Conservation (phyloP, 1,140 invertebrate species). For the Spodoptera litura region DNA sequence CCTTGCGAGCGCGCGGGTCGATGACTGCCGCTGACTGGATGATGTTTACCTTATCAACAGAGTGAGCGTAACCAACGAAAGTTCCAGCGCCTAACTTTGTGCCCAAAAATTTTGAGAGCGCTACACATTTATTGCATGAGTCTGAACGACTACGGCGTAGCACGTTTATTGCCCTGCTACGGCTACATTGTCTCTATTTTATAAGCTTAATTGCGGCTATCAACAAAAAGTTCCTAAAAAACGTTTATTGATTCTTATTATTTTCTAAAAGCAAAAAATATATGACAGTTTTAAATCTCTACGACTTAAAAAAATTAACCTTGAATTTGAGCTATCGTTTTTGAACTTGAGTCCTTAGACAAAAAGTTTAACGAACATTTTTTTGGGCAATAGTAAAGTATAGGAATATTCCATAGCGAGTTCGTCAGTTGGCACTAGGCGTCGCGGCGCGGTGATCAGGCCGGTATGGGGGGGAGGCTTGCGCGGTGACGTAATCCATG, state of each 20-base stretch:
- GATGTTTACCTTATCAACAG: constrained; percentile 78
- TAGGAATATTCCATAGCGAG: constrained; percentile 51
- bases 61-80: constrained; percentile 73
- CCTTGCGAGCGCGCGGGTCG: constrained; percentile 74
- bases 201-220: background rate
- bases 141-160: constrained; percentile 47
- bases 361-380: constrained; percentile 33
- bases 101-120: constrained; percentile 50
- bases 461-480: constrained; percentile 64
- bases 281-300: constrained; percentile 12
- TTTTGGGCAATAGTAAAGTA: constrained; percentile 40
- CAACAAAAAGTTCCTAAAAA: constrained; percentile 15
- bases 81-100: constrained; percentile 57
- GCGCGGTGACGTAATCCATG: constrained; percentile 80
- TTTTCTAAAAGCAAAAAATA: constrained; percentile 30
- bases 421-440: constrained; percentile 44
- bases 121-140: constrained; percentile 49
- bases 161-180: constrained; percentile 37
- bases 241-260: constrained; percentile 19
- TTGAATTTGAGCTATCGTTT: constrained; percentile 35
- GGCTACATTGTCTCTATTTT: background rate
- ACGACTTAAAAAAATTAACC: constrained; percentile 9
- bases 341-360: constrained; percentile 29
- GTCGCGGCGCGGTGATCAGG: constrained; percentile 49
- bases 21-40: constrained; percentile 73